phyloP scores from a whole-genome alignment of 2,888 invertebrate species.

The Drosophila nr. fundita region DNA sequence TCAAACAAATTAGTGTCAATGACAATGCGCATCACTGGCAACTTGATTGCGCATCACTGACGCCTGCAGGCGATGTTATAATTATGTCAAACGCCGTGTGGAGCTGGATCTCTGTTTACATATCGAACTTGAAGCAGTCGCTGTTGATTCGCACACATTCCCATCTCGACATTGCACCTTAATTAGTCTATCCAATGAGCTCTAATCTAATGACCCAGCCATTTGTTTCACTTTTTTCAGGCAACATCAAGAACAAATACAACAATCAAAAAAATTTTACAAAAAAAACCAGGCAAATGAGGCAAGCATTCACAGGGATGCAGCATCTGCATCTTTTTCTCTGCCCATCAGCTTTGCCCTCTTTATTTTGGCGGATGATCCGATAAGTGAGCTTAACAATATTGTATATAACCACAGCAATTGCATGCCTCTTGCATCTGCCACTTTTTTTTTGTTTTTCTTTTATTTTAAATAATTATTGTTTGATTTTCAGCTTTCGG shows the following conservation, averaged over 20 bases:
- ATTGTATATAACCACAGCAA: not conserved
- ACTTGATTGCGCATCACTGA: too few species aligned
- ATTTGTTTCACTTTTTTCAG: constrained; percentile 24
- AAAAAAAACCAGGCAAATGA: constrained; percentile 51
- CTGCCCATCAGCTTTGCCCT: constrained; percentile 18
- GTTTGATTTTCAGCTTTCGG: not conserved
- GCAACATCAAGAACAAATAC: not conserved
- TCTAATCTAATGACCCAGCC: constrained; percentile 22
- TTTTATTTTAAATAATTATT: not conserved
- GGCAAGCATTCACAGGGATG: constrained; percentile 30
- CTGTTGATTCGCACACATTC: constrained; percentile 15
- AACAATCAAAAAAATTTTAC: not conserved
- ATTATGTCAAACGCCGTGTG: not conserved
- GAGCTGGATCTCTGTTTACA: constrained; percentile 49
- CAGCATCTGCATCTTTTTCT: constrained; percentile 27
- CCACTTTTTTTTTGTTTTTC: not conserved
- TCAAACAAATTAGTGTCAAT: too few species aligned
- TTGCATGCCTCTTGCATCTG: constrained; percentile 12
- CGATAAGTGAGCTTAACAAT: constrained; percentile 87
- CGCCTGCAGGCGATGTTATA: too few species aligned
- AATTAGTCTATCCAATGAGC: constrained; percentile 63
- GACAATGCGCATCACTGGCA: too few species aligned
- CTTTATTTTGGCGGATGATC: constrained; percentile 94
- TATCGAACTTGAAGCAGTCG: constrained; percentile 18
- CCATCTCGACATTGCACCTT: constrained; percentile 47